Conservation (phyloP, 2,888 invertebrate species). For the Trachelus iudaicus region DNA sequence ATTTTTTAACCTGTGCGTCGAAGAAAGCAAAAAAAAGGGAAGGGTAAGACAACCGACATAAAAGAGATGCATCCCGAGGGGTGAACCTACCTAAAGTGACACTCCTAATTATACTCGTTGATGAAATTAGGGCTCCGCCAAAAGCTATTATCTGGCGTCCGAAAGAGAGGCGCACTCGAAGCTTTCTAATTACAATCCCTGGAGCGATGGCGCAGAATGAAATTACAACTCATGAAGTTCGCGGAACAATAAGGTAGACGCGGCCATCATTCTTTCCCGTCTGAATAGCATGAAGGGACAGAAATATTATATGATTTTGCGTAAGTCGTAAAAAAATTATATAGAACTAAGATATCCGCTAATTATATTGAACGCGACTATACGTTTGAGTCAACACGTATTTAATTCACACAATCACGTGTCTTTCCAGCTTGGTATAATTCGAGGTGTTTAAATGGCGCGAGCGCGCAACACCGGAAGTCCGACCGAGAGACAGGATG, state of each 20-base stretch:
- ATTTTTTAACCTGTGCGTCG: not conserved
- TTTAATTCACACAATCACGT: too few relatives aligned
- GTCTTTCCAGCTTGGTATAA: too few relatives aligned
- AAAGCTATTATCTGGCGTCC: conserved; percentile 8
- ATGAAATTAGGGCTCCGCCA: conserved; percentile 20
- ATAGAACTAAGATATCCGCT: too few relatives aligned
- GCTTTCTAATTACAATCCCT: conserved; percentile 17
- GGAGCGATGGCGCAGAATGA: conserved; percentile 12
- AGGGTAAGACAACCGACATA: not conserved
- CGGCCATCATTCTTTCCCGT: too few relatives aligned
- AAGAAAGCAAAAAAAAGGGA: not conserved
- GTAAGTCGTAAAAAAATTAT: too few relatives aligned
- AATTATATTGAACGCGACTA: too few relatives aligned
- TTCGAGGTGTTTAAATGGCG: too few relatives aligned
- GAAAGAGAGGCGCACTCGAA: conserved; percentile 1
- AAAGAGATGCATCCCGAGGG: not conserved
- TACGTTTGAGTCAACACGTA: too few relatives aligned
- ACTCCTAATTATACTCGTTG: conserved; percentile 19
- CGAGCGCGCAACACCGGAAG: too few relatives aligned
- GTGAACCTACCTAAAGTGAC: conserved; percentile 17
- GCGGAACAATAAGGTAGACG: conserved; percentile 9
- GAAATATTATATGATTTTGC: too few relatives aligned
- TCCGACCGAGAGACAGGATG: not conserved
- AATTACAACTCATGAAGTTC: conserved; percentile 15
- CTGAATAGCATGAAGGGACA: too few relatives aligned